Evolutionary conservation across 2,113 vertebrate genomes (phyloP).

Genomic region (Scopus umbretta): DNA sequence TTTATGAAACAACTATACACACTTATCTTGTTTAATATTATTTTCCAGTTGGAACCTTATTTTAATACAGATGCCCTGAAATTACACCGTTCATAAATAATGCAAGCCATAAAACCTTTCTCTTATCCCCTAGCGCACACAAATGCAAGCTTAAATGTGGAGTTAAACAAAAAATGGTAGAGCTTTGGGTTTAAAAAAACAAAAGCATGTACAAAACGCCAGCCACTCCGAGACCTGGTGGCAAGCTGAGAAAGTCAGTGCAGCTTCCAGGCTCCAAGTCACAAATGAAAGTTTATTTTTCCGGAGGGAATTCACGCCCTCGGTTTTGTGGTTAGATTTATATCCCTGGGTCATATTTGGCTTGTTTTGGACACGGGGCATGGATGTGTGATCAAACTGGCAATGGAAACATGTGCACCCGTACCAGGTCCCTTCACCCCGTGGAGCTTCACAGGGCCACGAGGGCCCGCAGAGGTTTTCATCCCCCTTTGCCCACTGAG

Average conservation of each 20-base stretch:
- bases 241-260: background rate
- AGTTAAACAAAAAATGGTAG: constrained; percentile 2
- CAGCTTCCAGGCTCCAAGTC: background rate
- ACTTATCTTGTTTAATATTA: constrained; percentile 13
- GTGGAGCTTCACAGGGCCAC: accelerated
- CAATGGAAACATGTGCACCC: accelerated
- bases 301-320: background rate
- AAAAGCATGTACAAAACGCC: background rate
- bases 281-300: background rate
- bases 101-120: constrained; percentile 45
- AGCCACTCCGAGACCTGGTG: background rate
- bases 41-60: constrained; percentile 52
- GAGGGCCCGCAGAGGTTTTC: accelerated
- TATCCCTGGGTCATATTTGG: accelerated
- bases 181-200: background rate
- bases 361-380: background rate
- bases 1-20: constrained; percentile 22
- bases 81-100: constrained; percentile 63
- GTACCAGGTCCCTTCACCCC: too few species aligned
- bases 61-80: constrained; percentile 41
- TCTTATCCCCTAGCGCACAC: background rate
- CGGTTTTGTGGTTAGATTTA: background rate
- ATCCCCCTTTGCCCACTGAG: background rate
- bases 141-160: background rate
- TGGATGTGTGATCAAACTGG: background rate